Base-by-base conservation (phyloP, 1,140 invertebrate species). In the Aleiodes sp. region DNA sequence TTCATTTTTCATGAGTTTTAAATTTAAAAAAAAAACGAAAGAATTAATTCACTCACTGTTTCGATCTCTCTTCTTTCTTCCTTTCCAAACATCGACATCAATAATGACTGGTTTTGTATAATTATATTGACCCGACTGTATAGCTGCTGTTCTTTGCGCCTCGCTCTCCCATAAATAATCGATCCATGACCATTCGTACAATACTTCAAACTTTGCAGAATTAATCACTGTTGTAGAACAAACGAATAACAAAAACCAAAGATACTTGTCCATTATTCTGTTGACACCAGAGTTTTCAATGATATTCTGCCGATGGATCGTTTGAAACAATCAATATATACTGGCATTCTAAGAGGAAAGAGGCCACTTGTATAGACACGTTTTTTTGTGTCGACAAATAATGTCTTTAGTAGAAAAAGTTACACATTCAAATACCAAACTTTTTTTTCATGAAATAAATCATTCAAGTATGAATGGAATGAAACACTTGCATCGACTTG, bases 91-190 rank as follows among this genome's bases (percentile, higher is more conserved):
- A n/a, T 78, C 77, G 3, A 76, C 73, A 28, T 80, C 78, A 12
- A 78, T 73, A 2, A 73, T 63, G 0, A 72, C 10, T 2, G 33
- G 56, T 0, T 73, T 76, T 0, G 62, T 72, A 14, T 65, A 64
- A 52, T 74, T 87, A 68, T 91, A 92, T 24, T 83, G 78, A 28
- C 87, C 86, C 21, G 75, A 80, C 35, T 84, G 79, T 2, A 92
- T 84, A 8, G 89, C 90, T 8, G 83, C 76, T 0, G 70, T 19
- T 31, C 59, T 73, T 4, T 73, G 59, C 7, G 43, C 28, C 0
- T 43, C 16, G 6, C 21, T 74, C 0, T 65, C 24, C 63, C 71
- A 79, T 1, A 63, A 2, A 24, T 64, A 80, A 39, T 78, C 74
- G 0, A 78, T 26, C n/a, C 73, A 77, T 24, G 70, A 75, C 78